Percentiles rank a stretch among this genome's conserved stretches.
phyloP scores from a whole-genome alignment of 2,113 vertebrate species.

The human (Homo sapiens) region GRCh38 chr12:50938501-50939000 shows the following conservation, averaged over 20 bases:
- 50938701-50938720: background rate
- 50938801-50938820: background rate
- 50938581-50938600: no score
- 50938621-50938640: no score
- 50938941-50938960: background rate
- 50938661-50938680: background rate
- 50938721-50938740: background rate
- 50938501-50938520: no score
- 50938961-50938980: background rate
- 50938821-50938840: background rate
- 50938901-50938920: background rate
- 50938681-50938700: background rate
- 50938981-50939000: background rate
- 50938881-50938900: background rate
- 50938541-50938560: no score
- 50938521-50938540: no score
- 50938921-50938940: background rate
- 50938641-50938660: no score
- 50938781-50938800: background rate
- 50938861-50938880: background rate
- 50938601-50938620: no score
- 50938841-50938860: background rate
- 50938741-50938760: background rate
- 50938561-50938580: no score
- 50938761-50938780: background rate